Base-by-base conservation (phyloP, 2,797 vertebrate species). In the Tokudaia tokunoshimensis region DNA sequence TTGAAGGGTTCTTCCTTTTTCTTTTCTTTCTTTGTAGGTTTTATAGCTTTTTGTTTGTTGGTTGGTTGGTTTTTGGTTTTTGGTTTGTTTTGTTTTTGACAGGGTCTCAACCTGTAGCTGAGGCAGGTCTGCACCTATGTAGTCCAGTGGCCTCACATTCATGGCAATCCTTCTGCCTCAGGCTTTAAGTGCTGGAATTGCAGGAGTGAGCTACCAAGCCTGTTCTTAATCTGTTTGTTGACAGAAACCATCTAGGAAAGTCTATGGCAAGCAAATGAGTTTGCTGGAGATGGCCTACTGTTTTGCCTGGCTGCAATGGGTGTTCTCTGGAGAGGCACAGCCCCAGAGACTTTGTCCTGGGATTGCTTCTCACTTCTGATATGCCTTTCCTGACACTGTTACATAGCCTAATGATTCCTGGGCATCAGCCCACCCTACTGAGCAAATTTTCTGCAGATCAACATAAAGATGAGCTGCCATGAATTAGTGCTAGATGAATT, bases 1-100 rank as follows among this genome's bases (percentile, higher is more conserved):
- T 98, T 61, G 98, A 98, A 12, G 98, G 95, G 88, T 99, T 99
- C 96, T 17, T 87, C 34, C 34, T 52, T 55, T 81, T 37, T 26
- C 4, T 52, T 70, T 37, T 55, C 61, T 12, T 65, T 47, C 63
- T 87, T 70, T 87, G 44, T 85, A 67, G 61, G 4, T 44, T 84
- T 65, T 65, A 14, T 63, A 12, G 41, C 41, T 44, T 47, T 65
- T 63, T 29, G 20, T 15, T 37, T 15, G 19, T 65, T 67, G 29
- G 29, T 31, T 65, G 63, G 63, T 31, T 65, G 63, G n/a, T 74
- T 41, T 41, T 41, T 44, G 8, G 19, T 41, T 75, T 24, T 75
- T n/a, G 34, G 67, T n/a, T 20, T 10, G 37, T 84, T 84, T 65
- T 29, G 15, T 65, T 22, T 34, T 34, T 63, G 41, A 34, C 44